A percentile compares a stretch with the other conserved stretches of the same genome.
These are phyloP conservation scores for Coryphaenoides rupestris DNA, from an alignment of 2,113 vertebrate genomes.

Conservation along the genomic window DNA sequence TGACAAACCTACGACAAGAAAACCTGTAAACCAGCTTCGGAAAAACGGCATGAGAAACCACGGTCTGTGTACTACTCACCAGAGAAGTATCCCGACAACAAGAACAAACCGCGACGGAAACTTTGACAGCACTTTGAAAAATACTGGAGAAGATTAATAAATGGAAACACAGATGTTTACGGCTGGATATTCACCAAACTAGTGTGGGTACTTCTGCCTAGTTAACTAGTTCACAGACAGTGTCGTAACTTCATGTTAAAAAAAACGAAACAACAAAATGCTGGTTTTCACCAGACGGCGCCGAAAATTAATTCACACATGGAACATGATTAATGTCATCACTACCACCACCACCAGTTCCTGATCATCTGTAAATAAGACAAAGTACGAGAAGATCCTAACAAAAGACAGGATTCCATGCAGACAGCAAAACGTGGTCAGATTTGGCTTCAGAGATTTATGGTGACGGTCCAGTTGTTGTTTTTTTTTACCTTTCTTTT, in stretches of 20 bases:
- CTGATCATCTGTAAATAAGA: conserved; percentile 58
- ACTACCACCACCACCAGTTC: conserved; percentile 52
- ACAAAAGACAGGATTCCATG: conserved; percentile 42
- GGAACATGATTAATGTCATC: conserved; percentile 24
- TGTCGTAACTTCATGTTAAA: conserved; percentile 33
- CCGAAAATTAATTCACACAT: conserved; percentile 31
- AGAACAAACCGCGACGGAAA: background rate
- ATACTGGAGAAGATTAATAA: conserved; percentile 3
- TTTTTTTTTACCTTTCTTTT: background rate
- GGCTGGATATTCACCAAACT: conserved; percentile 19
- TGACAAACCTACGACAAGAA: background rate
- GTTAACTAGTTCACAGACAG: conserved; percentile 14
- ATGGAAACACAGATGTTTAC: conserved; percentile 47
- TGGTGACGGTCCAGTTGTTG: conserved; percentile 42
- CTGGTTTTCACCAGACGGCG: conserved; percentile 28
- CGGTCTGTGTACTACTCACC: background rate
- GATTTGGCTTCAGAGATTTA: conserved; percentile 52
- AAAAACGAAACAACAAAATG: no score
- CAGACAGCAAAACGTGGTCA: conserved; percentile 49
- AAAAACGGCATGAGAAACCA: background rate
- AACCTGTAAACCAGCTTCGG: background rate
- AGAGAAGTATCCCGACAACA: background rate
- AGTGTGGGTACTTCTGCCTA: conserved; percentile 14
- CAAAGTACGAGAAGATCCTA: conserved; percentile 44
- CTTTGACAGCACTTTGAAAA: background rate